Conservation (phyloP, 1,140 invertebrate genomes). For the Kradibia gibbosae region DNA sequence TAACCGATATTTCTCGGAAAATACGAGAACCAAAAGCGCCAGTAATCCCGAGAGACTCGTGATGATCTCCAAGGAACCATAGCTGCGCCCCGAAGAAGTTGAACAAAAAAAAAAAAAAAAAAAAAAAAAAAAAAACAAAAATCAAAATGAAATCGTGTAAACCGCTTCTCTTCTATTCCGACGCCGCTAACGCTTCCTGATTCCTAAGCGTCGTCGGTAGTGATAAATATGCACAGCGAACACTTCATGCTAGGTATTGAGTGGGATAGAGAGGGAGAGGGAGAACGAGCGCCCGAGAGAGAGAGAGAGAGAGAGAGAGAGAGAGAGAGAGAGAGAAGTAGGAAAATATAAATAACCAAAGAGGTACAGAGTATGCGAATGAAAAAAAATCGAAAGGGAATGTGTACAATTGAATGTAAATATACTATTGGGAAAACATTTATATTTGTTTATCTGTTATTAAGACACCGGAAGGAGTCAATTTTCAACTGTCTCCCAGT, state of each 20-base stretch:
- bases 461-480: constrained; percentile 13
- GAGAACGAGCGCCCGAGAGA: too few relatives aligned
- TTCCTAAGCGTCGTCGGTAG: not conserved
- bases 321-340: not conserved
- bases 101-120: too few relatives aligned
- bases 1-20: not conserved
- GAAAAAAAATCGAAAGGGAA: not conserved
- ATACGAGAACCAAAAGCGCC: not conserved
- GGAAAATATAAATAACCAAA: constrained; percentile 37
- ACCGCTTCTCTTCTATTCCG: constrained; percentile 29
- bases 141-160: constrained; percentile 40
- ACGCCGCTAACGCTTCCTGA: not conserved
- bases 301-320: not conserved
- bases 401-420: not conserved
- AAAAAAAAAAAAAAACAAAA: too few relatives aligned
- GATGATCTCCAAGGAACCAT: constrained; percentile 14
- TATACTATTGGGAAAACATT: constrained; percentile 30
- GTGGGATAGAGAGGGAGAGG: not conserved
- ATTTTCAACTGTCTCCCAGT: constrained; percentile 13
- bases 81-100: not conserved
- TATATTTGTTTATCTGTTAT: constrained; percentile 1
- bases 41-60: constrained; percentile 33
- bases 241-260: not conserved
- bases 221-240: not conserved
- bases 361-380: not conserved